A percentile compares a stretch with the other conserved stretches of the same genome.
Evolutionary conservation across 2,113 vertebrate species (phyloP).

Genomic region (Ameiurus melas): DNA sequence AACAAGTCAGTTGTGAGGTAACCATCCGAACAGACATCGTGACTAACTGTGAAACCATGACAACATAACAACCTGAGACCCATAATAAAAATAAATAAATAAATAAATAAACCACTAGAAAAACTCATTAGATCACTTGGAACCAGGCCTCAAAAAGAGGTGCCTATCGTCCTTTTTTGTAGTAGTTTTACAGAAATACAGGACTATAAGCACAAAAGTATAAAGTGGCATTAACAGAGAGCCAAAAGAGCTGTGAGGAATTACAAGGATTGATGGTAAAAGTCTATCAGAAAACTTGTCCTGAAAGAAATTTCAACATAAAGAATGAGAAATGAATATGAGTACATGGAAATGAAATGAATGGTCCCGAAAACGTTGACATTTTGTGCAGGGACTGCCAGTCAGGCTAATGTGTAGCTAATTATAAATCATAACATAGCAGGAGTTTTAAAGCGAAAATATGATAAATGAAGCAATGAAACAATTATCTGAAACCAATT

Average conservation of each 20-base stretch:
- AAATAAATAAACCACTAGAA: neutral
- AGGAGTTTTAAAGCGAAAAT: constrained; percentile 18
- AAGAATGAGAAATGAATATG: neutral
- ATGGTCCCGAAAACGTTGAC: neutral
- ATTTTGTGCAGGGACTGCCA: constrained; percentile 10
- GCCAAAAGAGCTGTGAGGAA: neutral
- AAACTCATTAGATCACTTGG: neutral
- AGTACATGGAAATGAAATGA: neutral
- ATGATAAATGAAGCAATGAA: constrained; percentile 46
- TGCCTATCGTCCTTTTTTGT: neutral
- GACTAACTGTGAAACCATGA: neutral
- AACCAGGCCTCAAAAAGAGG: neutral
- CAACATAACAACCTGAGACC: neutral
- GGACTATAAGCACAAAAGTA: neutral
- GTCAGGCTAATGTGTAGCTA: constrained; percentile 23
- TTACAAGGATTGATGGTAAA: constrained; percentile 14
- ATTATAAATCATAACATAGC: constrained; percentile 32
- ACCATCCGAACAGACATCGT: neutral
- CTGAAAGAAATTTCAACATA: neutral
- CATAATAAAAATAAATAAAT: neutral
- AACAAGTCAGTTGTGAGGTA: neutral
- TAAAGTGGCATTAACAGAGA: neutral
- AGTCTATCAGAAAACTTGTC: constrained; percentile 2
- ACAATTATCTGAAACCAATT: constrained; percentile 39
- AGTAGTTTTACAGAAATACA: neutral